Percentiles rank a stretch among this genome's conserved stretches.
Evolutionary conservation across 2,888 invertebrate species (phyloP).

Genomic region (Epirrita christyi): DNA sequence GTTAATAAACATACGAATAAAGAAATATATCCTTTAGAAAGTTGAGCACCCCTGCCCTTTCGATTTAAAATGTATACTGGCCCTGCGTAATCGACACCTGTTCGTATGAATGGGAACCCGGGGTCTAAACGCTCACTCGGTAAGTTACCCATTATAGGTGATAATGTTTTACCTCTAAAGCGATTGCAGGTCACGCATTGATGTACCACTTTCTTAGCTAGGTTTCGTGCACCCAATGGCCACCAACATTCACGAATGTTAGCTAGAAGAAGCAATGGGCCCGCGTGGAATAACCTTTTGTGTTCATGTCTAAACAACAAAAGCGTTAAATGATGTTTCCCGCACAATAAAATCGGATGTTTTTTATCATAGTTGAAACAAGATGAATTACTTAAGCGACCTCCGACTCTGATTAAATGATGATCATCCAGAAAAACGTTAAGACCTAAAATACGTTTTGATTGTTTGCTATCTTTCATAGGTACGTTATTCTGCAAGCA

Average conservation of each 20-base stretch:
- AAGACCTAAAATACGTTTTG: neutral
- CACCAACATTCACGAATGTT: neutral
- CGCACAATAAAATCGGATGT: constrained; percentile 37
- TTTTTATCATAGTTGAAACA: constrained; percentile 28
- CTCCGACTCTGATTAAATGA: constrained; percentile 21
- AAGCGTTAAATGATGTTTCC: constrained; percentile 34
- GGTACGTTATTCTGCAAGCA: too few relatives aligned
- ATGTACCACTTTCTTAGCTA: neutral
- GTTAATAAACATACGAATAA: constrained; percentile 29
- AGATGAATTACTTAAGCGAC: constrained; percentile 7
- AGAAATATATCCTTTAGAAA: constrained; percentile 23
- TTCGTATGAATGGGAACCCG: constrained; percentile 12
- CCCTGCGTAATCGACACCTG: constrained; percentile 28
- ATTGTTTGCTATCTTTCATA: too few relatives aligned
- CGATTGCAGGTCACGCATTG: neutral
- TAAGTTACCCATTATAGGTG: constrained; percentile 6
- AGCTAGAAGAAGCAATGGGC: too few relatives aligned
- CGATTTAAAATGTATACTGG: constrained; percentile 20
- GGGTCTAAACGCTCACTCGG: neutral
- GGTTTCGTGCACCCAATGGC: too few relatives aligned
- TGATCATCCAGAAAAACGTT: neutral
- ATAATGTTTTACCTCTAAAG: constrained; percentile 3
- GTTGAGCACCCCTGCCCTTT: constrained; percentile 12
- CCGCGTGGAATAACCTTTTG: too few relatives aligned
- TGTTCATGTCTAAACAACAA: constrained; percentile 33